Conservation (phyloP, 2,888 invertebrate genomes). For the Agriopis marginaria region DNA sequence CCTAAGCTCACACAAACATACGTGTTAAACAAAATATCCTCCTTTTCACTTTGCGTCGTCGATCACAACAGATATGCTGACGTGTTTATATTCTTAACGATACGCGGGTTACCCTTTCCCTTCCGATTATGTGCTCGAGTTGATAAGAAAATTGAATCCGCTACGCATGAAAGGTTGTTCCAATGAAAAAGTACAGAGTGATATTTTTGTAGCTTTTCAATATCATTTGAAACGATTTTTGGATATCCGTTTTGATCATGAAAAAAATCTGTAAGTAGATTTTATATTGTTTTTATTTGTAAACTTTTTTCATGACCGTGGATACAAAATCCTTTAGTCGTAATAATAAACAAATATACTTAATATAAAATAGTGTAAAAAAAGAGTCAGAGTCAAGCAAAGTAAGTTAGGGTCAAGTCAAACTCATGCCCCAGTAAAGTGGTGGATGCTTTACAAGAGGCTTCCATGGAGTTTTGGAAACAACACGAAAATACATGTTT, state of each 20-base stretch:
- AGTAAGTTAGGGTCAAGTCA: no score
- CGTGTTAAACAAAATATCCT: no score
- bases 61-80: neutral
- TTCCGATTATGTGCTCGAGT: slow-evolving; percentile 35
- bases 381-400: no score
- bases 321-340: no score
- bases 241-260: neutral
- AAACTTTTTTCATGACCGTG: neutral
- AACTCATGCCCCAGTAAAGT: no score
- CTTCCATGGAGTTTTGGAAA: no score
- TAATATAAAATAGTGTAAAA: no score
- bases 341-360: no score
- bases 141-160: slow-evolving; percentile 37
- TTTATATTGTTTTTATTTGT: neutral
- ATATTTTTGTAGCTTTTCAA: slow-evolving; percentile 12
- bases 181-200: slow-evolving; percentile 6
- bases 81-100: slow-evolving; percentile 1
- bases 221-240: neutral
- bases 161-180: slow-evolving; percentile 18
- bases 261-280: no score
- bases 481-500: no score
- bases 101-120: slow-evolving; percentile 3
- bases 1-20: no score
- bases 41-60: neutral
- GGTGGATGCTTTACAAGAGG: no score